These are phyloP conservation scores for Diadema setosum DNA, from an alignment of 35 echinoderm and acorn worm species.

Conservation along the genomic window DNA sequence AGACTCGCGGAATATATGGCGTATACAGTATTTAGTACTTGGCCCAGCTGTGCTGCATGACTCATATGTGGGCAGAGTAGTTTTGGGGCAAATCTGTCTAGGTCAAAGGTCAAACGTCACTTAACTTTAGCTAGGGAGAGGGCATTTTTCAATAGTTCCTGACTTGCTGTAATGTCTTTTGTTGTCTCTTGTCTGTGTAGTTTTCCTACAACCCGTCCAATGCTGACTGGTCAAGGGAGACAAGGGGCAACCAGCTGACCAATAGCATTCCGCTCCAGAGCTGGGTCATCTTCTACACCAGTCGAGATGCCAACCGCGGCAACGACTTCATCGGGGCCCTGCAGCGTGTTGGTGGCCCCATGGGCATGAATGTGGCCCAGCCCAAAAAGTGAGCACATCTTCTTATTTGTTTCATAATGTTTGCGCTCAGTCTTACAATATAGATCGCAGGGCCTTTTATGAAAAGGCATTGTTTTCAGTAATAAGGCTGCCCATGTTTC, in stretches of 20 bases:
- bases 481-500: too few species aligned
- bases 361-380: conserved; percentile 58
- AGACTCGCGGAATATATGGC: too few species aligned
- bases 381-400: conserved; percentile 42
- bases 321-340: conserved; percentile 50
- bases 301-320: conserved; percentile 1
- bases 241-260: conserved; percentile 27
- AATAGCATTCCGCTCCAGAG: neutral
- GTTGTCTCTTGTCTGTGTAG: neutral
- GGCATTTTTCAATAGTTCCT: neutral
- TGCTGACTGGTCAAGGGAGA: conserved; percentile 66
- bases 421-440: neutral
- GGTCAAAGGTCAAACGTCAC: neutral
- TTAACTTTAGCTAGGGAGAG: neutral
- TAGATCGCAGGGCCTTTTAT: neutral
- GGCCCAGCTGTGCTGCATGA: neutral
- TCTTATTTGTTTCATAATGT: neutral
- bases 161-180: neutral
- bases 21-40: too few species aligned
- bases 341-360: conserved; percentile 33
- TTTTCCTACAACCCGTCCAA: conserved; percentile 40
- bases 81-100: neutral
- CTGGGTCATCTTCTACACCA: conserved; percentile 57
- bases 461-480: too few species aligned
- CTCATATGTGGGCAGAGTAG: neutral